Base-by-base conservation (phyloP, 2,113 vertebrate species). In the Anguilla rostrata region DNA sequence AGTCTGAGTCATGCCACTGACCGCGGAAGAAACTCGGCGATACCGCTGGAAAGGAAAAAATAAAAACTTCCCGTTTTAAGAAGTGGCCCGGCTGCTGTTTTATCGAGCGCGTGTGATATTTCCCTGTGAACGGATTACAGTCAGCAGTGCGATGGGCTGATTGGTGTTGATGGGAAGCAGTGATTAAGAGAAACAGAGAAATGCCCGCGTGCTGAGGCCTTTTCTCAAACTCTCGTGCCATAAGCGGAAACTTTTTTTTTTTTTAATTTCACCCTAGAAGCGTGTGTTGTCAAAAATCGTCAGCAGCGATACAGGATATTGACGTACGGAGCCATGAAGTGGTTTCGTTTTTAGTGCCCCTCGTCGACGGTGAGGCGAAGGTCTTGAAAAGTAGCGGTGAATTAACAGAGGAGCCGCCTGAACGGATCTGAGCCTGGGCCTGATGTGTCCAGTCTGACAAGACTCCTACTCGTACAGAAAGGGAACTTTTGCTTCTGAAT, bases 401-500 rank as follows among this genome's bases (percentile, higher is more conserved):
- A 75, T n/a, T 2, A 12, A 84, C 16, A 56, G 22, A 84, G 16
- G 49, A 60, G 8, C 60, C 20, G 8, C 75, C 22, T 43, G 29
- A 75, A 84, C 22, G 57, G 53, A 83, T 56, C 39, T 22, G 34
- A 39, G 34, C 56, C 8, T 20, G 43, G 12, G 20, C 20, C 63
- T 5, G 15, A 41, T 22, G 63, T 83, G 49, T 87, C 86, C 60
- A 84, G 39, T 78, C 60, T 81, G 40, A 39, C 0, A 43, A 75
- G 86, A 87, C 90, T 83, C 90, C 88, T 71, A 80, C 78, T 40
- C 39, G 22, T 4, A 83, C 83, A 86, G 15, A 88, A 34, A 83
- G 82, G 84, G 88, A 90, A 89, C 85, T 91, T 91, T 88, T 88
- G 39, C 57, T 39, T 3, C 66, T 78, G 16, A 80, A 41, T 89